phyloP scores from a whole-genome alignment of 2,888 invertebrate species.

The Platerodrilus igneus region DNA sequence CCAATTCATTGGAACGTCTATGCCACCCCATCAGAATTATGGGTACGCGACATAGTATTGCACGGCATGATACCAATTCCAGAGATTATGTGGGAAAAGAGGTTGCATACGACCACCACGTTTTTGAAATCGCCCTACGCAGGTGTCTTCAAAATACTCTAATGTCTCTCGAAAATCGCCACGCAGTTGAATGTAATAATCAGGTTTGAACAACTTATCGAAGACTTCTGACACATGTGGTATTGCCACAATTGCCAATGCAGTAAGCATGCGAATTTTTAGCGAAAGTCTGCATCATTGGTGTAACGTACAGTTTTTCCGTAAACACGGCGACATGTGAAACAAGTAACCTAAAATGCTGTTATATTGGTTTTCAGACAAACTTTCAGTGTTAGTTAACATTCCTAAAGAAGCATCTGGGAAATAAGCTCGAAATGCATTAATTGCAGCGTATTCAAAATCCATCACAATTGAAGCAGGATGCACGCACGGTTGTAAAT shows the following conservation, averaged over 20 bases:
- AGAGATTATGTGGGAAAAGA: neutral
- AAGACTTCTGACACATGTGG: conserved; percentile 2
- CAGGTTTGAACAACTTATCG: neutral
- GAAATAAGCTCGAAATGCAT: no score
- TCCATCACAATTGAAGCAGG: no score
- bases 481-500: no score
- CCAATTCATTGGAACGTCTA: no score
- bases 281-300: conserved; percentile 4
- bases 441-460: no score
- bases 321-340: conserved; percentile 1
- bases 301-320: conserved; percentile 2
- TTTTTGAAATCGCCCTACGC: neutral
- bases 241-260: neutral
- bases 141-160: conserved; percentile 13
- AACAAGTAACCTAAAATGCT: conserved; percentile 1
- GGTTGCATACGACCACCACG: neutral
- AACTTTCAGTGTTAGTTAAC: no score
- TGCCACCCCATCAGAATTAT: no score
- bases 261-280: conserved; percentile 1
- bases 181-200: neutral
- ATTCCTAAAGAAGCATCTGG: no score
- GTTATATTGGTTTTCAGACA: no score
- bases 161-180: conserved; percentile 1
- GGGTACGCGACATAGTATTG: no score
- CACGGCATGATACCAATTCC: no score